Base-by-base conservation (phyloP, 2,888 invertebrate species). In the Habroteleia sp. region DNA sequence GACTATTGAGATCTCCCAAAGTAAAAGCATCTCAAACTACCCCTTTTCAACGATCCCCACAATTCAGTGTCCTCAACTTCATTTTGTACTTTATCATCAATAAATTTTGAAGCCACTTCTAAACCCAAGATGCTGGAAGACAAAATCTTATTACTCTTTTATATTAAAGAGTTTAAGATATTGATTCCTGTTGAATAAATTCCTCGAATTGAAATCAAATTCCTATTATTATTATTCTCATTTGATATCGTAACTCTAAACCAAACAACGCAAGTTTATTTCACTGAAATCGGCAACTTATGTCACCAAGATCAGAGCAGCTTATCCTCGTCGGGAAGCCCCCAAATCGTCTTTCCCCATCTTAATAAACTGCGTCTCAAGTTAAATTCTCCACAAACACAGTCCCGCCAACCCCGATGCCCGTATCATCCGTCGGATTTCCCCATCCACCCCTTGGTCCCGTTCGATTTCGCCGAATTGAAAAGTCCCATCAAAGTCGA, bases 1-100 rank as follows among this genome's bases (percentile, higher is more conserved):
- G 58, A 41, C 68, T 27, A 33, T 68, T 68, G 48, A 66, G 25
- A 25, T 8, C 0, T 20, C n/a, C 27, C 44, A 17, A 13, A 44
- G 54, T 11, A 39, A 29, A 41, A 37, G 25, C 39, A 42, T 68
- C 68, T 58, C 50, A 5, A 25, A 3, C 37, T 23, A 33, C 48
- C 54, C 65, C 31, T 54, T 54, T 44, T 27, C 25, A 37, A 44
- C 54, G 13, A 54, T 16, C 66, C 41, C 54, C 56, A 23, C 29
- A 39, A 56, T 66, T 6, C 52, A 44, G 44, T 54, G 37, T 11
- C 14, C 31, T 27, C 33, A 5, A 17, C 23, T 42, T n/a, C 8
- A 33, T 17, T 44, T 31, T 35, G 39, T 44, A 29, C 20, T 54
- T 54, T 23, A 13, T 44, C 13, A 16, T 54, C 44, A 44, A 25